Evolutionary conservation across 1,140 invertebrate genomes (phyloP), one percentile per base, ranked within the genome.

Genomic region (Rhyacophila brunnea): DNA sequence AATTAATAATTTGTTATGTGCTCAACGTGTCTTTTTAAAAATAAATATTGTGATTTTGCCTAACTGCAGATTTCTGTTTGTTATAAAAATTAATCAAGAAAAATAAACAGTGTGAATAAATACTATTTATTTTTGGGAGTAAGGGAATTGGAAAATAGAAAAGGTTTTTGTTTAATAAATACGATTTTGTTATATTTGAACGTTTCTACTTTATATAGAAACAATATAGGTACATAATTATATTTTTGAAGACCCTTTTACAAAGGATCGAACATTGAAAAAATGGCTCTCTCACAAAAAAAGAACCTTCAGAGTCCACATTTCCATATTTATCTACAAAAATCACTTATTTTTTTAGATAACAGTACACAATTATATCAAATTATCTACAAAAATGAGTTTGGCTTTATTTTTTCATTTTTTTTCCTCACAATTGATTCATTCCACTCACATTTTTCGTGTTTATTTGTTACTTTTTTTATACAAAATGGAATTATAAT

Each of bases 161-260:
- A 28, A 32, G 23, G 46, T 11, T 2, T 23, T 9, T 28, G 23
- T 34, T 23, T 13, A 64, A 63, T 60, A 38, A 60, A 57, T 60
- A 64, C 52, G 50, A 53, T 46, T 34, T 45, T 19, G 6, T 34
- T 36, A 51, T 64, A 58, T 62, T 65, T 65, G 59, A 62, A 62
- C 56, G 64, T 65, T 65, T 65, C 64, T 65, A 65, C 64, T 65
- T 65, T 62, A 65, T 65, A 65, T 65, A 65, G 64, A 65, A 65
- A 65, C 64, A 65, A 65, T 65, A 65, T 62, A 65, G 64, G 64
- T 65, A 65, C 64, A 65, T 65, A 62, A 65, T 65, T 65, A 65
- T 65, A 65, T 38, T 61, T 65, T 62, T 62, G 58, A 50, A 62
- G 60, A 62, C 59, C 64, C 60, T 62, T 65, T 62, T 55, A 50